These are phyloP conservation scores for Rhingia rostrata DNA, from an alignment of 2,888 invertebrate genomes.

Conservation along the genomic window DNA sequence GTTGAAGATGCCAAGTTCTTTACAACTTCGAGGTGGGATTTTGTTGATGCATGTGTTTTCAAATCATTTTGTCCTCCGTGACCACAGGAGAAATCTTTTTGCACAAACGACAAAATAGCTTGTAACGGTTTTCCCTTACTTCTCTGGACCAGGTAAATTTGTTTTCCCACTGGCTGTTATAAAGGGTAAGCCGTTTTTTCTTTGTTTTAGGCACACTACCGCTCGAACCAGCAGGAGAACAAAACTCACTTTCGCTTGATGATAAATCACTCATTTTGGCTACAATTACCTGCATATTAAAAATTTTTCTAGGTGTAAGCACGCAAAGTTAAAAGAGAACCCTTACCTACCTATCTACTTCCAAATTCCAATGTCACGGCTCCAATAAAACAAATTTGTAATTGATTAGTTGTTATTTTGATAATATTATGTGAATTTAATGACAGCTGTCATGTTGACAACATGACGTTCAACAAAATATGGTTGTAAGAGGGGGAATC, in stretches of 20 bases:
- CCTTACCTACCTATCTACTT: neutral
- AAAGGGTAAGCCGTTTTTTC: neutral
- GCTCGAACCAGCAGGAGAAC: neutral
- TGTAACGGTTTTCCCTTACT: neutral
- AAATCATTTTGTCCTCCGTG: conserved; percentile 8
- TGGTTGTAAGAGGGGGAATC: too few species aligned
- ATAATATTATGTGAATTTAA: conserved; percentile 10
- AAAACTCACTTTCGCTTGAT: neutral
- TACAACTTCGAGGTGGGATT: neutral
- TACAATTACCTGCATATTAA: conserved; percentile 3
- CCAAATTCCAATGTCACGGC: neutral
- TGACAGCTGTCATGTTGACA: conserved; percentile 18
- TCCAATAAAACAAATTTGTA: neutral
- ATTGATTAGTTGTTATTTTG: neutral
- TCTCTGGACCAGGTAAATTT: neutral
- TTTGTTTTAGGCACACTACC: neutral
- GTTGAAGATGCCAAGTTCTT: neutral
- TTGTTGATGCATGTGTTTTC: neutral
- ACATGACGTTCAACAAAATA: conserved; percentile 8
- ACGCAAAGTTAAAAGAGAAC: neutral
- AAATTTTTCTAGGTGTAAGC: conserved; percentile 1
- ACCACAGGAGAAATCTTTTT: neutral
- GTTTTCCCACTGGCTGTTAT: neutral
- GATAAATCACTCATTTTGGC: conserved; percentile 2
- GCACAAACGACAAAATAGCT: neutral